Conservation (phyloP, 1,140 invertebrate genomes). For the Streblospio benedicti region DNA sequence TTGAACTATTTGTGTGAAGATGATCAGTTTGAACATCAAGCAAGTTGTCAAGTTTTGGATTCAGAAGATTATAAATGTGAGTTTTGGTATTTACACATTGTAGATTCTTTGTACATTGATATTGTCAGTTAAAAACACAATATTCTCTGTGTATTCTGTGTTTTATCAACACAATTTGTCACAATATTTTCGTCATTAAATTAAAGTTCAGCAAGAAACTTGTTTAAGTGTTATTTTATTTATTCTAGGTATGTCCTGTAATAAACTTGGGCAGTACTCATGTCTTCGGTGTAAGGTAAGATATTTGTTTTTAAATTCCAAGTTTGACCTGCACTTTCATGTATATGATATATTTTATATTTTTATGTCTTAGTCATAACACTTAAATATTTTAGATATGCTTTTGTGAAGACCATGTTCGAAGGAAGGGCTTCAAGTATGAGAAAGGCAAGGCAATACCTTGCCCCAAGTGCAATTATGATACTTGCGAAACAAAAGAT, state of each 20-base stretch:
- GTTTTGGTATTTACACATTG: conserved; percentile 23
- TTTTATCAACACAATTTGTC: neutral
- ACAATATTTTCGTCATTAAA: neutral
- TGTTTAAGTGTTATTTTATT: neutral
- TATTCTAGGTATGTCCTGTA: conserved; percentile 62
- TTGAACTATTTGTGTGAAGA: conserved; percentile 86
- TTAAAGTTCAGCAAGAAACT: neutral
- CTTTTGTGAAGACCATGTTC: conserved; percentile 93
- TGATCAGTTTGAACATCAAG: conserved; percentile 97
- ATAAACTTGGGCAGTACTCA: conserved; percentile 85
- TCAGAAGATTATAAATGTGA: conserved; percentile 86
- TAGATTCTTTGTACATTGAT: neutral
- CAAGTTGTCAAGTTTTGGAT: conserved; percentile 88
- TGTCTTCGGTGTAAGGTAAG: conserved; percentile 79
- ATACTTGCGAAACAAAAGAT: conserved; percentile 85
- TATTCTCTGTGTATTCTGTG: neutral
- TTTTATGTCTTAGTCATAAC: neutral
- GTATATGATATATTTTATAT: too few species aligned
- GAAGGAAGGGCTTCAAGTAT: conserved; percentile 85
- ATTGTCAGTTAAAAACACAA: neutral
- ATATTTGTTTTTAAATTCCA: neutral
- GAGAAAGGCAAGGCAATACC: conserved; percentile 78
- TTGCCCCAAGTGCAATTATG: conserved; percentile 87
- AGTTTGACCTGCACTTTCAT: too few species aligned
- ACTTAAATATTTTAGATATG: conserved; percentile 55